These are phyloP conservation scores for Listrodromus nycthemerus DNA, from an alignment of 2,888 invertebrate species.

Conservation along the genomic window DNA sequence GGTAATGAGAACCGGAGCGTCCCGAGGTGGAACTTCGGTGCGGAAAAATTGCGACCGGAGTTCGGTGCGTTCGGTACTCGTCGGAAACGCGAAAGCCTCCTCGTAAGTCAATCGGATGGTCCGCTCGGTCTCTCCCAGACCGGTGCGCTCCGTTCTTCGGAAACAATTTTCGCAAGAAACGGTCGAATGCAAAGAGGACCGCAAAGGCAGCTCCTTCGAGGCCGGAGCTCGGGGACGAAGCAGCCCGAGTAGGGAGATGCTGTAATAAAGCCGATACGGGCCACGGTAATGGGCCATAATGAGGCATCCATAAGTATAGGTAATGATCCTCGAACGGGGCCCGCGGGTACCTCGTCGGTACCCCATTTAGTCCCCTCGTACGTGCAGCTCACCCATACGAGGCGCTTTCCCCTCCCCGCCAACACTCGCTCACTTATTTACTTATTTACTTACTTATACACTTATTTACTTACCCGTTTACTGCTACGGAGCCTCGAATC, in stretches of 20 bases:
- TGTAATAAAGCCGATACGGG: constrained; percentile 82
- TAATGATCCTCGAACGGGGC: constrained; percentile 79
- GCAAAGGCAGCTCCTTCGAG: too few relatives aligned
- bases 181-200: neutral
- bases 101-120: too few relatives aligned
- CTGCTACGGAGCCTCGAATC: constrained; percentile 47
- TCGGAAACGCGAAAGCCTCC: too few relatives aligned
- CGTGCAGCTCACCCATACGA: constrained; percentile 49
- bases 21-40: too few relatives aligned
- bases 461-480: constrained; percentile 74
- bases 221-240: neutral
- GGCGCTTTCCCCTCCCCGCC: constrained; percentile 50
- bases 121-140: too few relatives aligned
- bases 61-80: too few relatives aligned
- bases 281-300: constrained; percentile 83
- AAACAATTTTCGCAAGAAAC: constrained; percentile 77
- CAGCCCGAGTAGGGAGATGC: constrained; percentile 68
- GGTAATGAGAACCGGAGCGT: constrained; percentile 35
- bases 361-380: constrained; percentile 69
- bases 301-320: constrained; percentile 81
- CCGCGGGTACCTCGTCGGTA: constrained; percentile 69
- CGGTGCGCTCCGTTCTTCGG: constrained; percentile 75
- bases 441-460: constrained; percentile 78
- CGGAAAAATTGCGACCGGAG: too few relatives aligned
- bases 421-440: constrained; percentile 74